Conservation (phyloP, 1,140 invertebrate species). For the Drusus annulatus region DNA sequence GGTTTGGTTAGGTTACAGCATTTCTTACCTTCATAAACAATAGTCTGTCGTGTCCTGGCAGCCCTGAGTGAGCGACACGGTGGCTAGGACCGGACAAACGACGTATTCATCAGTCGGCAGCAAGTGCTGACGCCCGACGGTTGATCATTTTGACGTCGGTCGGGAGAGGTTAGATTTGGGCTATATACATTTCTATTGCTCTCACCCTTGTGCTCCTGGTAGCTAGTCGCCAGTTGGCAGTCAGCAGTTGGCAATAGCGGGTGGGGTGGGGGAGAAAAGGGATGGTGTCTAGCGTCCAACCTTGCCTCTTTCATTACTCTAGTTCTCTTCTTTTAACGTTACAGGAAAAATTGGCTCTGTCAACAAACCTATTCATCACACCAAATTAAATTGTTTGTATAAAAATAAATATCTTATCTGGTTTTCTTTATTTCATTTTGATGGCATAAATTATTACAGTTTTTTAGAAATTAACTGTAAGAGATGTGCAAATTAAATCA, state of each 20-base stretch:
- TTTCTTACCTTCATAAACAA: no score
- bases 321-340: constrained; percentile 29
- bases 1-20: no score
- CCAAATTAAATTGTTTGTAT: no score
- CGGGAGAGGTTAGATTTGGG: constrained; percentile 15
- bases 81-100: constrained; percentile 47
- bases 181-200: neutral
- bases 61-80: neutral
- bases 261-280: neutral
- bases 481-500: no score
- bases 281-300: neutral
- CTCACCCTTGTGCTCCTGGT: neutral
- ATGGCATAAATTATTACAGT: no score
- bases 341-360: constrained; percentile 6
- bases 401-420: no score
- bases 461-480: no score
- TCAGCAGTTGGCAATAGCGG: no score
- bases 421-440: no score
- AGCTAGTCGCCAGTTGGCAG: neutral
- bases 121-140: constrained; percentile 52
- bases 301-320: constrained; percentile 46
- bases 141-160: constrained; percentile 57
- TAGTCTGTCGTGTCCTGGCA: neutral
- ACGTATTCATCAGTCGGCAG: constrained; percentile 55
- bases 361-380: neutral